phyloP scores from a whole-genome alignment of 2,113 vertebrate genomes.

The Mobula birostris region DNA sequence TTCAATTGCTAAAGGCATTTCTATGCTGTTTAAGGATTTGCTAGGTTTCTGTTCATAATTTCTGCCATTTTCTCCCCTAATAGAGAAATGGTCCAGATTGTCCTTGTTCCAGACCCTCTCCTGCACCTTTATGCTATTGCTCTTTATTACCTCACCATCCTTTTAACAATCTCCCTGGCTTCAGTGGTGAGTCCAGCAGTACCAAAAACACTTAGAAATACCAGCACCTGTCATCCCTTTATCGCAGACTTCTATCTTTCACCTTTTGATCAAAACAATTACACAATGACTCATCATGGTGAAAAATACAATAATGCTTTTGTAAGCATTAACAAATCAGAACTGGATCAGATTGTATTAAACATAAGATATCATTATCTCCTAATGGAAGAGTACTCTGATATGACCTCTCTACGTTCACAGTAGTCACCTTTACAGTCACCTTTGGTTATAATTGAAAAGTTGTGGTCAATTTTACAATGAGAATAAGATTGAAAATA shows the following conservation, averaged over 20 bases:
- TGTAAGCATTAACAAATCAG: background rate
- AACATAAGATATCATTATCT: background rate
- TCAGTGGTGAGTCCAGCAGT: too few species aligned
- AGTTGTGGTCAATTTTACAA: background rate
- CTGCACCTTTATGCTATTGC: too few species aligned
- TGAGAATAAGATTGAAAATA: background rate
- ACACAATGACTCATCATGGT: background rate
- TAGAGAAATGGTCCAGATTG: too few species aligned
- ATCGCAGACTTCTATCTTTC: too few species aligned
- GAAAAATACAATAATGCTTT: background rate
- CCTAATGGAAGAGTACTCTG: background rate
- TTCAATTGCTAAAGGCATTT: background rate
- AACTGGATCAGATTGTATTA: background rate
- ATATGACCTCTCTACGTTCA: background rate
- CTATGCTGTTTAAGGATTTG: background rate
- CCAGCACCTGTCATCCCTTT: too few species aligned
- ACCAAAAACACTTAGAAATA: too few species aligned
- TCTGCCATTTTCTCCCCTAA: background rate
- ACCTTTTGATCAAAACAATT: too few species aligned
- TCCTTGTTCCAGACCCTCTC: too few species aligned
- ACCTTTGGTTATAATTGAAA: background rate
- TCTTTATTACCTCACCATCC: too few species aligned
- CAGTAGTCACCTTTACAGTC: background rate
- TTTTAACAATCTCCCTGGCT: too few species aligned
- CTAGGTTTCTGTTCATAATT: background rate